Percentiles rank a stretch among this genome's conserved stretches.
Conservation (phyloP, 23 tunicate genomes). For the Aplidium turbinatum region DNA sequence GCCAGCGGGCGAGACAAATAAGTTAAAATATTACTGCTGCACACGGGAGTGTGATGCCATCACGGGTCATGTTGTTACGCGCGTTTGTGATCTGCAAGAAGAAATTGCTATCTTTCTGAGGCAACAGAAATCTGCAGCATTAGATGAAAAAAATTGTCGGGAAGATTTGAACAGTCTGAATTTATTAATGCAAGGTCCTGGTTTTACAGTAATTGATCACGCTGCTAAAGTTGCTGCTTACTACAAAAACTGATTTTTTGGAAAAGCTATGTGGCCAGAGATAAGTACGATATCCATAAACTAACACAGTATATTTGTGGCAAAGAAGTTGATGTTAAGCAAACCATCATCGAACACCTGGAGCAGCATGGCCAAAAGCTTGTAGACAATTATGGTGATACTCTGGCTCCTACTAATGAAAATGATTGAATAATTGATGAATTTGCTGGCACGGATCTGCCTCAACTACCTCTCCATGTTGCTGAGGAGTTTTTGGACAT, state of each 20-base stretch:
- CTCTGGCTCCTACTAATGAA: conserved; percentile 31
- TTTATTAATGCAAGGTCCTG: conserved; percentile 38
- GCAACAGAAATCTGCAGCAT: conserved; percentile 24
- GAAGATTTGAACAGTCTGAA: conserved; percentile 37
- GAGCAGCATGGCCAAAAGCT: conserved; percentile 48
- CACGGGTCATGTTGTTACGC: conserved; percentile 26
- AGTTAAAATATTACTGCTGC: too few relatives aligned
- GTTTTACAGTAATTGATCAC: conserved; percentile 37
- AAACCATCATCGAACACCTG: conserved; percentile 41
- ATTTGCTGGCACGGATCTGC: conserved; percentile 45
- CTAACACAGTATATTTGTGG: conserved; percentile 25
- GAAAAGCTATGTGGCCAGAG: conserved; percentile 30
- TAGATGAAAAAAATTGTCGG: conserved; percentile 28
- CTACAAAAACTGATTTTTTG: conserved; percentile 39
- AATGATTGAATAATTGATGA: conserved; percentile 35
- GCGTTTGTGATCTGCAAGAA: conserved; percentile 33
- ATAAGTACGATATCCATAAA: conserved; percentile 23
- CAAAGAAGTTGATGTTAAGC: conserved; percentile 32
- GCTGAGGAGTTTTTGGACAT: conserved; percentile 44
- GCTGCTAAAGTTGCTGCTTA: conserved; percentile 45
- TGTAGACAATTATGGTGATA: conserved; percentile 38
- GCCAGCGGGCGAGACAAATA: too few relatives aligned
- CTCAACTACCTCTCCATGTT: conserved; percentile 32
- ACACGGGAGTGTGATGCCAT: conserved; percentile 32
- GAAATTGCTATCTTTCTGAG: conserved; percentile 17